These are phyloP conservation scores for Condylura cristata DNA, from an alignment of 2,113 vertebrate species.

Conservation along the genomic window DNA sequence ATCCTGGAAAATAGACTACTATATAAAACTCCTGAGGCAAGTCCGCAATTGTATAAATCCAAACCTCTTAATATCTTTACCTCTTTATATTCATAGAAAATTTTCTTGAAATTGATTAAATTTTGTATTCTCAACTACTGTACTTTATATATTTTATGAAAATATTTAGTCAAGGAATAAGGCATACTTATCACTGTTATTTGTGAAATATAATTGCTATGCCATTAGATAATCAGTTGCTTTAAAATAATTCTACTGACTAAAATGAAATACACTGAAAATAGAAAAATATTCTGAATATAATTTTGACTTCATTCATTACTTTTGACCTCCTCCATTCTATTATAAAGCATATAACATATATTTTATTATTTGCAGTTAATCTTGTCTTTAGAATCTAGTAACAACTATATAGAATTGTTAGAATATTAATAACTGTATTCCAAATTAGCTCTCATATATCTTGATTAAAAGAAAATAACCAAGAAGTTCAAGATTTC, in stretches of 20 bases:
- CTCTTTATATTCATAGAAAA: neutral
- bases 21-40: neutral
- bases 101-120: neutral
- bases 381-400: constrained; percentile 32
- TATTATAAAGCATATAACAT: neutral
- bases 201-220: neutral
- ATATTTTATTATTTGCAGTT: neutral
- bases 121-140: neutral
- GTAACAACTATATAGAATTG: too few relatives aligned
- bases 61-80: neutral
- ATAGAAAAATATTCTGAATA: neutral
- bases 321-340: neutral
- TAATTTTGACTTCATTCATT: neutral
- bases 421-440: neutral
- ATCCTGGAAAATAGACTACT: neutral
- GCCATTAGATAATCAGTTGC: neutral
- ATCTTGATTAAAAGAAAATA: constrained; percentile 50
- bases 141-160: neutral
- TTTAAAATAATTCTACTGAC: constrained; percentile 31
- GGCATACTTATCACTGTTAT: neutral
- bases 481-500: neutral
- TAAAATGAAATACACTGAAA: constrained; percentile 28
- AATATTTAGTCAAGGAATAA: constrained; percentile 6
- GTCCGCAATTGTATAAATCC: neutral
- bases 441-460: neutral